Conservation (phyloP, 2,797 vertebrate species). For the Typhlichthys eigenmanni region DNA sequence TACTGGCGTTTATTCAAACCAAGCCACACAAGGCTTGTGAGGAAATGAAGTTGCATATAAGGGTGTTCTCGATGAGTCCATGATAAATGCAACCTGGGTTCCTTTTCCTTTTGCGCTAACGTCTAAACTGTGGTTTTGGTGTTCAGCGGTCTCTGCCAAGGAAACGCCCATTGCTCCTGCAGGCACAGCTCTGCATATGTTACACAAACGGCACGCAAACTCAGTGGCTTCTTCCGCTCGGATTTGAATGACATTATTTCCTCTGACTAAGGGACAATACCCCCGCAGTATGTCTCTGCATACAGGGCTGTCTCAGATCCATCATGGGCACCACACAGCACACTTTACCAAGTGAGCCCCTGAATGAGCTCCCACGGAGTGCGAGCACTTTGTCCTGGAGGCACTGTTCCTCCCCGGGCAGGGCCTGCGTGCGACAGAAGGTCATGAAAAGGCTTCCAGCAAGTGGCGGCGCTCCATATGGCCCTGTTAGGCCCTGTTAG, state of each 20-base stretch:
- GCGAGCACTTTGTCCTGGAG: conserved; percentile 18
- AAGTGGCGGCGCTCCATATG: conserved; percentile 72
- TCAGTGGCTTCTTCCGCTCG: too few relatives aligned
- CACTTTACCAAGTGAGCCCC: conserved; percentile 9
- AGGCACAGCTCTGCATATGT: background rate
- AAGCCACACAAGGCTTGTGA: conserved; percentile 53
- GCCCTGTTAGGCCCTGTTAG: conserved; percentile 31
- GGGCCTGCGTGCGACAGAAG: conserved; percentile 56
- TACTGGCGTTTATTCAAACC: conserved; percentile 58
- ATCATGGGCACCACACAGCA: background rate
- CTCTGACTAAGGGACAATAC: too few relatives aligned
- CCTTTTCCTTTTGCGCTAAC: conserved; percentile 72
- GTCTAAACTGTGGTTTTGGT: conserved; percentile 70
- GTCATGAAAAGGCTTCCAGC: conserved; percentile 47
- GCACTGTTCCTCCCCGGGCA: conserved; percentile 23
- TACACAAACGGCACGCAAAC: background rate
- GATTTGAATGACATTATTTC: too few relatives aligned
- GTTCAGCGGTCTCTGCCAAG: conserved; percentile 41
- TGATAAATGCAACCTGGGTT: conserved; percentile 67
- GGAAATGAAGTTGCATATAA: conserved; percentile 62
- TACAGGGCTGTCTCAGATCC: background rate
- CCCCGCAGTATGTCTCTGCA: too few relatives aligned
- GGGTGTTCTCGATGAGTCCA: conserved; percentile 69
- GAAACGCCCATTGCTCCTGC: conserved; percentile 1
- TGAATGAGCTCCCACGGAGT: conserved; percentile 9